Percentiles rank a stretch among this genome's conserved stretches.
These are phyloP conservation scores for Hetaerina titia DNA, from an alignment of 2,888 invertebrate species.

Conservation along the genomic window DNA sequence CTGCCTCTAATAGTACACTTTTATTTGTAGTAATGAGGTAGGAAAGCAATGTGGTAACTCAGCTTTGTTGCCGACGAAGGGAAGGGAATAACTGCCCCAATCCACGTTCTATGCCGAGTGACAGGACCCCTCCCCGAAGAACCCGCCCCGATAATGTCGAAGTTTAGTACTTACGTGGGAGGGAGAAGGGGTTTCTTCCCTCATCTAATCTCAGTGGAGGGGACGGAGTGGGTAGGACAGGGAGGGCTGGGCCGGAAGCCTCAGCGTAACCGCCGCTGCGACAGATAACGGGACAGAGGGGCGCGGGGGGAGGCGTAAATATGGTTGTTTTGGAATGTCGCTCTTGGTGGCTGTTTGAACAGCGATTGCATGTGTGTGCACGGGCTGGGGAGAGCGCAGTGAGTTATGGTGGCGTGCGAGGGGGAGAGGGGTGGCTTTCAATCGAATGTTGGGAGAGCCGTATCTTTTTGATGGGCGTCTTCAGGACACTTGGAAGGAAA, in stretches of 20 bases:
- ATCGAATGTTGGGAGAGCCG: neutral
- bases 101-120: neutral
- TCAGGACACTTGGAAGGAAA: neutral
- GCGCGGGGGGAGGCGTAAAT: constrained; percentile 15
- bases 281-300: neutral
- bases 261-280: constrained; percentile 16
- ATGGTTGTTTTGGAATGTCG: constrained; percentile 61
- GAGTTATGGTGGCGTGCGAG: neutral
- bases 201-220: neutral
- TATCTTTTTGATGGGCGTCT: neutral
- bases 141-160: neutral
- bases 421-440: neutral
- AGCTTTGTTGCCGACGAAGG: neutral
- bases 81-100: neutral
- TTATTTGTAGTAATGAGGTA: too few relatives aligned
- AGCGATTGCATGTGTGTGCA: constrained; percentile 19
- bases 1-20: too few relatives aligned
- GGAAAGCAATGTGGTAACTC: neutral
- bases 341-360: constrained; percentile 47
- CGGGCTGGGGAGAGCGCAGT: neutral
- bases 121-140: neutral
- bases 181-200: neutral
- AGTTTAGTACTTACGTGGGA: neutral
- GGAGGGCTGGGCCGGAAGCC: neutral
- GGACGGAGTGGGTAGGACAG: neutral